Evolutionary conservation across 1,140 invertebrate genomes (phyloP).

Genomic region (Neodiprion lecontei): DNA sequence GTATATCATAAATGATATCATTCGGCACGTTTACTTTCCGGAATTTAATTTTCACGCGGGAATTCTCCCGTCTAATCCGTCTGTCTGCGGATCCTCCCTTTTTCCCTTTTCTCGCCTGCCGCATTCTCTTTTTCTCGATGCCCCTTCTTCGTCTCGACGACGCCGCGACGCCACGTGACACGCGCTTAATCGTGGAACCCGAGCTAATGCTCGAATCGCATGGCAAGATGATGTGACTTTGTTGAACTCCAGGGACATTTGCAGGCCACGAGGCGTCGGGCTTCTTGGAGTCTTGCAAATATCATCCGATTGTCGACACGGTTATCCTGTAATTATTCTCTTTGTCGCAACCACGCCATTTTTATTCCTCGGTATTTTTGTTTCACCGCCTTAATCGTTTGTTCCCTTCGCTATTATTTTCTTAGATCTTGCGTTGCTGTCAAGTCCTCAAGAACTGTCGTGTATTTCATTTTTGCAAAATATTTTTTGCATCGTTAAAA

Average conservation of each 20-base stretch:
- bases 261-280: too few species aligned
- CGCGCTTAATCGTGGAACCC: background rate
- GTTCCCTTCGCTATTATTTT: too few species aligned
- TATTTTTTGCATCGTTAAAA: background rate
- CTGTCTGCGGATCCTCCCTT: background rate
- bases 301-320: too few species aligned
- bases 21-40: background rate
- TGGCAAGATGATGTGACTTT: too few species aligned
- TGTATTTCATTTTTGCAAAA: conserved; percentile 8
- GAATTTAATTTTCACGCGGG: background rate
- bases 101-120: background rate
- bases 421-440: too few species aligned
- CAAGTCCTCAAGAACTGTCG: conserved; percentile 14
- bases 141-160: background rate
- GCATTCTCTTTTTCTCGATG: background rate
- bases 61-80: background rate
- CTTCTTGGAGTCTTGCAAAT: background rate
- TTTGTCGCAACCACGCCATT: too few species aligned
- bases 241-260: too few species aligned
- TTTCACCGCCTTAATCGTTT: too few species aligned
- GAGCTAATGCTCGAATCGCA: too few species aligned
- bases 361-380: too few species aligned
- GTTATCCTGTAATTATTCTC: too few species aligned
- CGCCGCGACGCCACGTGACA: background rate
- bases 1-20: background rate